Evolutionary conservation across 2,888 invertebrate genomes (phyloP).

Genomic region (Yponomeuta evonymella): DNA sequence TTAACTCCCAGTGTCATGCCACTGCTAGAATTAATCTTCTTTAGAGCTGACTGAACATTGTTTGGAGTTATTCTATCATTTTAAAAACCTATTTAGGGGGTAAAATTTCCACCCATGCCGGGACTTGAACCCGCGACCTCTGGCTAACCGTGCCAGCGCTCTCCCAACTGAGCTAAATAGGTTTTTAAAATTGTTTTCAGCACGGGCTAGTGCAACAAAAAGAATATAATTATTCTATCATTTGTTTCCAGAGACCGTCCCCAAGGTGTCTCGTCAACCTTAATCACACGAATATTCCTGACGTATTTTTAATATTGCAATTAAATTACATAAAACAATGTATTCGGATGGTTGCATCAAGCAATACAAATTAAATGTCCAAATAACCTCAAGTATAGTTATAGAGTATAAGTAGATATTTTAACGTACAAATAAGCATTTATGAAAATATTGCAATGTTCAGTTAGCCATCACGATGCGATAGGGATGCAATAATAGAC

Average conservation of each 20-base stretch:
- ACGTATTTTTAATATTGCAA: neutral
- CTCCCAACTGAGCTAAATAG: no score
- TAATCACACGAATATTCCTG: neutral
- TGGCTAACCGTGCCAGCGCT: no score
- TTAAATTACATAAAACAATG: neutral
- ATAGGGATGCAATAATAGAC: neutral
- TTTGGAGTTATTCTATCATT: neutral
- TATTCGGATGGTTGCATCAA: neutral
- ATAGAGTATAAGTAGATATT: neutral
- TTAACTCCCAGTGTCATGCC: neutral
- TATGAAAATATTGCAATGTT: constrained; percentile 7
- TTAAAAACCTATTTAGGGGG: no score
- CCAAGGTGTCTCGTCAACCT: neutral
- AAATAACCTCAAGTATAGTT: neutral
- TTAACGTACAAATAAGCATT: constrained; percentile 11
- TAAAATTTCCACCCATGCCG: no score
- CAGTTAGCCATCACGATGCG: constrained; percentile 5
- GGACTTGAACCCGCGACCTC: no score
- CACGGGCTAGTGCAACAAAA: no score
- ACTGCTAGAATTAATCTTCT: constrained; percentile 1
- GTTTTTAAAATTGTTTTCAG: no score
- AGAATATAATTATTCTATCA: neutral
- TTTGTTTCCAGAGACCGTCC: constrained; percentile 4
- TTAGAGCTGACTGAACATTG: constrained; percentile 10
- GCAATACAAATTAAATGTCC: constrained; percentile 7